These are phyloP conservation scores for Hemaris fuciformis DNA, from an alignment of 2,888 invertebrate species.

Conservation along the genomic window DNA sequence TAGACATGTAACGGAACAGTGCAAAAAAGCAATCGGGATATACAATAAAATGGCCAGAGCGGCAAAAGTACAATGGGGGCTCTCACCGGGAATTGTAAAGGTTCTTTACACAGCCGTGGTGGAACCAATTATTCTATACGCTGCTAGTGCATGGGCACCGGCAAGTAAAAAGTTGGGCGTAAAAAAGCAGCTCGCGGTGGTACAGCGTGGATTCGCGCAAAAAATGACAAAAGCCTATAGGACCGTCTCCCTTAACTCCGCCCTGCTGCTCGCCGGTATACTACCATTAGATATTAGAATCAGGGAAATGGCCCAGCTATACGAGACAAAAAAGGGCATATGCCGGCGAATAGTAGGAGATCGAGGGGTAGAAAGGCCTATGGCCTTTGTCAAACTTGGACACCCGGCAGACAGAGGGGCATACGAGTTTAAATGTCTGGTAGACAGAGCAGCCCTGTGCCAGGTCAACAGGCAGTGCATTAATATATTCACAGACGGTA, in stretches of 20 bases:
- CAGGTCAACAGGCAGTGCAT: too few species aligned
- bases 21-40: too few species aligned
- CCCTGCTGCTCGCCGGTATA: slow-evolving; percentile 23
- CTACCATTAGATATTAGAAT: slow-evolving; percentile 25
- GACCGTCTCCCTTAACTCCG: too few species aligned
- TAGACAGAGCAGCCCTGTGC: too few species aligned
- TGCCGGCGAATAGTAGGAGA: slow-evolving; percentile 16
- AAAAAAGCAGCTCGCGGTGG: not conserved
- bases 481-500: slow-evolving; percentile 23
- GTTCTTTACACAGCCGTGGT: not conserved
- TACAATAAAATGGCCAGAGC: too few species aligned
- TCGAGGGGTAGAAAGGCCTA: slow-evolving; percentile 19
- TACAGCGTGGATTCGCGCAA: slow-evolving; percentile 11
- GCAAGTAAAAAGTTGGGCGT: not conserved
- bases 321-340: slow-evolving; percentile 18
- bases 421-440: too few species aligned
- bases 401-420: too few species aligned
- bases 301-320: slow-evolving; percentile 14
- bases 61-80: too few species aligned
- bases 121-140: not conserved
- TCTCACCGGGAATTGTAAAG: too few species aligned
- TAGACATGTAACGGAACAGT: too few species aligned
- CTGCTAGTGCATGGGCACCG: slow-evolving; percentile 9
- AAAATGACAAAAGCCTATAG: slow-evolving; percentile 11
- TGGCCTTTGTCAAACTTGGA: not conserved